Evolutionary conservation across 1,140 invertebrate genomes (phyloP), one percentile per base, ranked within the genome.

Genomic region (Diplogasteroides magnus): DNA sequence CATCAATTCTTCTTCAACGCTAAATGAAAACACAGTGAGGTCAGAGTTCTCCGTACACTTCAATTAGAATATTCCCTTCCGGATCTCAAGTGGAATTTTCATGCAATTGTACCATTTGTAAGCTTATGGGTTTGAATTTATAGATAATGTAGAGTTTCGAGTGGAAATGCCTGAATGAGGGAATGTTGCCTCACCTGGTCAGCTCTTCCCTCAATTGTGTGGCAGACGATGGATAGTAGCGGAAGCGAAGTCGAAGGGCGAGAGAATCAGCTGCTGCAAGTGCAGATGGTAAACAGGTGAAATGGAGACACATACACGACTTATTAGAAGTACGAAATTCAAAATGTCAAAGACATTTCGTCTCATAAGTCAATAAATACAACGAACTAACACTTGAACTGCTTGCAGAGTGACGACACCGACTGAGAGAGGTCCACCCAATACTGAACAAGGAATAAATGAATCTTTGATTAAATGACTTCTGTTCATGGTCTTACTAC

Each of bases 391-490:
- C 92, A 90, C 90, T 94, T 95, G 31, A 96, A 89, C 88, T 97
- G 93, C 84, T 94, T 96, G 23, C 29, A 55, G 65, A 68, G 31
- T 14, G 66, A 60, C 73, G 91, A 86, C 78, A 96, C 91, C 63
- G 91, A 89, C 86, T 94, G 94, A 61, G 90, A 89, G 80, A 93
- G 87, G 86, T 97, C 94, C 78, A 97, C 84, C 94, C 94, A 97
- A 85, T 95, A 93, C 93, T 96, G 86, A 75, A 89, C 89, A 76
- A 70, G n/a, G n/a, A n/a, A n/a, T n/a, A n/a, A n/a, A n/a, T n/a
- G n/a, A n/a, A n/a, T n/a, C n/a, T n/a, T n/a, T n/a, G n/a, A n/a
- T n/a, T n/a, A n/a, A n/a, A n/a, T n/a, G n/a, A n/a, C n/a, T n/a
- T n/a, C n/a, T n/a, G n/a, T n/a, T n/a, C n/a, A n/a, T n/a, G n/a